A percentile compares a stretch with the other conserved stretches of the same genome.
Conservation (phyloP, 2,888 invertebrate species). For the Eustalomyia histrio region DNA sequence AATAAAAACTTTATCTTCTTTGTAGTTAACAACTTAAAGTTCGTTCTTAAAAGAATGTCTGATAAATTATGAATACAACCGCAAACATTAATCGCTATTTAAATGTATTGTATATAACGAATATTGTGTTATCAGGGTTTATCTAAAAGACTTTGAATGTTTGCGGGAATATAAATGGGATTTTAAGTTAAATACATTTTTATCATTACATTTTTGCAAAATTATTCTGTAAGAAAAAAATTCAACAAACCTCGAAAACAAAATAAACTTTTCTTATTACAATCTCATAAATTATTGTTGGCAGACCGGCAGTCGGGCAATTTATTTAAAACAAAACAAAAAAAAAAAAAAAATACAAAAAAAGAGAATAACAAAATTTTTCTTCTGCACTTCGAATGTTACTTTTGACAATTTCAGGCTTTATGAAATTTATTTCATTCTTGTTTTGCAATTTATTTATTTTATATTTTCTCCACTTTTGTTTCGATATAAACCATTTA, state of each 20-base stretch:
- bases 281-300: constrained; percentile 56
- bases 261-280: constrained; percentile 38
- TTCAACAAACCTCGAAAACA: background rate
- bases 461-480: constrained; percentile 11
- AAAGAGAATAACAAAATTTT: background rate
- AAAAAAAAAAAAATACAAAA: constrained; percentile 5
- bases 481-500: constrained; percentile 19
- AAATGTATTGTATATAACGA: constrained; percentile 13
- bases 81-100: constrained; percentile 25
- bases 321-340: constrained; percentile 40
- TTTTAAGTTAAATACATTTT: constrained; percentile 39
- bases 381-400: constrained; percentile 27
- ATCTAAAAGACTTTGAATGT: no score
- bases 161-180: no score
- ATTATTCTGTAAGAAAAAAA: constrained; percentile 12
- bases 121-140: no score
- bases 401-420: constrained; percentile 56
- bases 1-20: constrained; percentile 20
- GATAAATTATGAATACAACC: constrained; percentile 26
- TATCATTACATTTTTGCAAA: background rate
- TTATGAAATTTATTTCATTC: constrained; percentile 47
- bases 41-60: background rate
- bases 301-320: constrained; percentile 39
- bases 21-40: background rate
- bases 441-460: constrained; percentile 42